phyloP scores from a whole-genome alignment of 2,888 invertebrate species.

The Tetheella fluctuosa region DNA sequence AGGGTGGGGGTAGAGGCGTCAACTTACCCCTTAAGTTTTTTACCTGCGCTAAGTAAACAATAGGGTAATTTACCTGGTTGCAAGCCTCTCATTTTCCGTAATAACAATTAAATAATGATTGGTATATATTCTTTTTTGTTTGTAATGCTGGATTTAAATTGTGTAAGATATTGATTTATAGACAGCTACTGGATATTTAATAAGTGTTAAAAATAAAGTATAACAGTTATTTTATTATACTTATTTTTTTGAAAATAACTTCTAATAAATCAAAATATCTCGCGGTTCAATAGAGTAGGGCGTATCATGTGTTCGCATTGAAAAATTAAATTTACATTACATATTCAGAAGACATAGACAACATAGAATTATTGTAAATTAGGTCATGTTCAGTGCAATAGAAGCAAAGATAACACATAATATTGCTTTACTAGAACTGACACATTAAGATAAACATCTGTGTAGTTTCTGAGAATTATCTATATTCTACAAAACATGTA shows the following conservation, averaged over 20 bases:
- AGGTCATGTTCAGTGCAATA: too few species aligned
- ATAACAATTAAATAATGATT: slow-evolving; percentile 2
- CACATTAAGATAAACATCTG: neutral
- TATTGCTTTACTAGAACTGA: too few species aligned
- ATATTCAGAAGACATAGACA: too few species aligned
- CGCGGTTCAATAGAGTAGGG: too few species aligned
- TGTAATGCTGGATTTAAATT: neutral
- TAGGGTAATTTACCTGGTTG: slow-evolving; percentile 16
- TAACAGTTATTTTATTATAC: neutral
- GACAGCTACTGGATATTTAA: neutral
- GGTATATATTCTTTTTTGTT: neutral
- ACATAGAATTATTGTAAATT: too few species aligned
- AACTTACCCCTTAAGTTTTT: slow-evolving; percentile 27
- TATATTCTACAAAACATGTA: neutral
- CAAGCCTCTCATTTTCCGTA: neutral
- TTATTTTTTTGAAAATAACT: too few species aligned
- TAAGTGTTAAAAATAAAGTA: neutral
- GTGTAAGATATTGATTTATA: slow-evolving; percentile 1
- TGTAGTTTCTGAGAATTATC: neutral
- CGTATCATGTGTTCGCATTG: too few species aligned
- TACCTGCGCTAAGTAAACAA: slow-evolving; percentile 46
- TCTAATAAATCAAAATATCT: too few species aligned
- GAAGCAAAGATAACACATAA: too few species aligned
- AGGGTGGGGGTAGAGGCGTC: slow-evolving; percentile 46
- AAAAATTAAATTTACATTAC: too few species aligned